Evolutionary conservation across 2,113 vertebrate species (phyloP).

Genomic region (Cyprinodon brontotheroides): DNA sequence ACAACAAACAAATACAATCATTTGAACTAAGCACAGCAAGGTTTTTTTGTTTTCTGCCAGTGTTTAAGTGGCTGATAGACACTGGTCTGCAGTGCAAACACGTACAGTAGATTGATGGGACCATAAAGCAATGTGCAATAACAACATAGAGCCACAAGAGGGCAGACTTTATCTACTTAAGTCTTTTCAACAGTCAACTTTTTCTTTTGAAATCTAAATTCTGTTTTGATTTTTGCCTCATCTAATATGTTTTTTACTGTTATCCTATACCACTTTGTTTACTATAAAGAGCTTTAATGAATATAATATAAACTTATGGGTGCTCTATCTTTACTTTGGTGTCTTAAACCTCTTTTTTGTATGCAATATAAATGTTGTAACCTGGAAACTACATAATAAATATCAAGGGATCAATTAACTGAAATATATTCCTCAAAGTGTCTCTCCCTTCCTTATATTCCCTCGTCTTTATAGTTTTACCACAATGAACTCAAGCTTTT

Average conservation of each 20-base stretch:
- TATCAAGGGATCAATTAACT: not conserved
- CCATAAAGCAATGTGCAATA: conserved; percentile 48
- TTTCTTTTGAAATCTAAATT: not conserved
- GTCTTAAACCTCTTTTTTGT: conserved; percentile 24
- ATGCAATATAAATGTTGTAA: conserved; percentile 25
- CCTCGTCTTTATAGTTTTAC: conserved; percentile 58
- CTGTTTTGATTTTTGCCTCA: conserved; percentile 1
- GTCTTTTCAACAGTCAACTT: conserved; percentile 19
- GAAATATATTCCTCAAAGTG: conserved; percentile 11
- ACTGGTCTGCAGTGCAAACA: conserved; percentile 46
- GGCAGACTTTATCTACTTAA: conserved; percentile 46
- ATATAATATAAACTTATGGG: not conserved
- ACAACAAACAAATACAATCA: conserved; percentile 64
- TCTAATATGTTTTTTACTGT: not conserved
- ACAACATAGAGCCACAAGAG: conserved; percentile 52
- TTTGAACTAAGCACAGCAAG: conserved; percentile 60
- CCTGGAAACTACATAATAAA: conserved; percentile 21
- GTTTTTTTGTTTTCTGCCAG: conserved; percentile 24
- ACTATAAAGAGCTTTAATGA: conserved; percentile 9
- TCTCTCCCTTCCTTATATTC: conserved; percentile 18
- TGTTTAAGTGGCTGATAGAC: conserved; percentile 17
- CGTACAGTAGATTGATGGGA: conserved; percentile 29
- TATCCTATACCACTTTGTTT: conserved; percentile 5
- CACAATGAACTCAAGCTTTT: conserved; percentile 16
- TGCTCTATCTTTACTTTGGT: conserved; percentile 28